Base-by-base conservation (phyloP, 1,140 invertebrate genomes). In the Cyclargus thomasi region DNA sequence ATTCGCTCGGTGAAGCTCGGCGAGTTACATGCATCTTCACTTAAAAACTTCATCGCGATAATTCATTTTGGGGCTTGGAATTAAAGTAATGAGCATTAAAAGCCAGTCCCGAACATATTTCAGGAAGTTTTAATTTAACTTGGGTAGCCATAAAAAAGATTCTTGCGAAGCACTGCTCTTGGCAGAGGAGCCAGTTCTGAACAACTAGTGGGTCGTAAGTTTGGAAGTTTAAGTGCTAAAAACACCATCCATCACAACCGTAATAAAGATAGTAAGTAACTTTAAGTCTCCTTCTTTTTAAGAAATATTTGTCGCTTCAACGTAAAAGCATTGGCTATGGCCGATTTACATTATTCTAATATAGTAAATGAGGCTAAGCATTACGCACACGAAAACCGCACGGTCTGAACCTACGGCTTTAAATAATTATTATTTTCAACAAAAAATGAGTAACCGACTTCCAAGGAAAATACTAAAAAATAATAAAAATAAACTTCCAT, bases 201-300 rank as follows among this genome's bases (percentile, higher is more conserved):
- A 70, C 62, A 67, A 70, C 66, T 70, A 67, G 64, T 64, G 63
- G 67, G 64, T 63, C 72, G 65, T 66, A 71, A 74, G 67, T 70
- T 74, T 67, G 57, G 64, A 71, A 74, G 59, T 73, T 73, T 63
- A 23, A 66, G 53, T 64, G 29, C 67, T 71, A 68, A 71, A 65
- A 71, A 68, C 59, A 68, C 59, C 70, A 68, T 68, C 64, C 70
- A 66, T 71, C 67, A 39, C 36, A 66, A 68, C 20, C 57, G 70
- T 68, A 68, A 71, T 71, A 68, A 66, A 71, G 67, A 71, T 71
- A 71, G 70, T 71, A 71, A 68, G 67, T 65, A 67, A 63, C 67
- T 68, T 47, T 62, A 59, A 62, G 39, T 66, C 63, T 23, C 22
- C 39, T 47, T 23, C 22, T 11, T 47, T 29, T 47, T 47, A 47